Evolutionary conservation across 2,113 vertebrate species (phyloP).

Genomic region (Aix galericulata): DNA sequence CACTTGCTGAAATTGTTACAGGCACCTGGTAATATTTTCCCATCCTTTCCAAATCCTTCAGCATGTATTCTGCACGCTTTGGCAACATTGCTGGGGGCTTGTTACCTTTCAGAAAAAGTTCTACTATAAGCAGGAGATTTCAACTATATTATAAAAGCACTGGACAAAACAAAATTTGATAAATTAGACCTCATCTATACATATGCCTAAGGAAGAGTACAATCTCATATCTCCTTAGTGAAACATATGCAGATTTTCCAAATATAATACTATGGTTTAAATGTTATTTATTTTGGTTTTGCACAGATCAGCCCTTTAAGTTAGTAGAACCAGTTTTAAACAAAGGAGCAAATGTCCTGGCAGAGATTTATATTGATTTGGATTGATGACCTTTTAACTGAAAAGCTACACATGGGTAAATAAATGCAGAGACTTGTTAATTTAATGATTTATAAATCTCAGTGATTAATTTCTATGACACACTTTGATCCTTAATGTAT

Average conservation of each 20-base stretch:
- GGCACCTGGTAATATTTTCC: conserved; percentile 81
- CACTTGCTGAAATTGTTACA: conserved; percentile 45
- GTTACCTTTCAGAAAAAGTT: conserved; percentile 79
- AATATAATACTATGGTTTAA: neutral
- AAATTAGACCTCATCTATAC: neutral
- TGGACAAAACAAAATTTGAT: neutral
- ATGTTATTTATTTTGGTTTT: neutral
- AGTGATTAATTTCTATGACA: neutral
- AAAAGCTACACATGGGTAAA: neutral
- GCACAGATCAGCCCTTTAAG: neutral
- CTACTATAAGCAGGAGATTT: neutral
- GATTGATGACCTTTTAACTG: neutral
- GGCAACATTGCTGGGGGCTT: conserved; percentile 81
- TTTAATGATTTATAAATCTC: neutral
- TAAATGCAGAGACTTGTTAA: neutral
- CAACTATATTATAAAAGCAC: neutral
- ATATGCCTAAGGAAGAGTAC: neutral
- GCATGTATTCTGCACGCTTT: conserved; percentile 81
- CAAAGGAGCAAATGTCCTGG: neutral
- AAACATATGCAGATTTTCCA: neutral
- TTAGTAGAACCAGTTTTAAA: neutral
- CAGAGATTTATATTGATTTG: neutral
- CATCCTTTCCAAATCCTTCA: conserved; percentile 75
- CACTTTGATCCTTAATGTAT: neutral
- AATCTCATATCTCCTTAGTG: neutral